Base-by-base conservation (phyloP, 2,113 vertebrate species). In the Manacus vitellinus region DNA sequence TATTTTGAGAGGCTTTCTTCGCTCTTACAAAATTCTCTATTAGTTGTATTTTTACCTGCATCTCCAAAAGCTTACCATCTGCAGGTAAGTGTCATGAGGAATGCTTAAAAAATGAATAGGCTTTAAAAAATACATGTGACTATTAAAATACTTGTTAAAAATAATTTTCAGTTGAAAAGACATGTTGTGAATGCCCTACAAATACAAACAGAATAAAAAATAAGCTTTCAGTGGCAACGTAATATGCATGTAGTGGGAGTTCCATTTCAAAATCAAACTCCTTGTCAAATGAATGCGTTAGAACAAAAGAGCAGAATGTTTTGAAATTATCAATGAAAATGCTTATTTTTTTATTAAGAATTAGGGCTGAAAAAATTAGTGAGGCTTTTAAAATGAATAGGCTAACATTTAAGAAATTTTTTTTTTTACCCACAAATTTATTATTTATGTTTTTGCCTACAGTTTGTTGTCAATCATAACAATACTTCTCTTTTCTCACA, bases 401-500 rank as follows among this genome's bases (percentile, higher is more conserved):
- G 33, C 22, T 92, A 71, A 39, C 43, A n/a, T 88, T 73, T 62
- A 81, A 85, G 54, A 46, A 17, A 7, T n/a, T 54, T 41, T 89
- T 96, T 93, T 78, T 44, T 91, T 78, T 82, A 78, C 21, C 20
- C 15, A 12, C 44, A 73, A 76, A 58, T 86, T 67, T 91, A 43
- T 72, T 97, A 33, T 92, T 86, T 91, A 59, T 4, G 1, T 94
- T 94, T 91, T 89, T 49, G 33, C 28, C 8, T 88, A 70, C 85
- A 70, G 51, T 44, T 87, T 3, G 19, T 79, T 62, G 56, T 71
- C 68, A 94, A 24, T 84, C 33, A 21, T 44, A 82, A 84, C 74
- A 94, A 49, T 80, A 75, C 23, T 58, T 51, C 11, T 71, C 9
- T 89, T 88, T 97, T 70, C 91, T 97, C 78, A 76, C 79, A 97